phyloP scores from a whole-genome alignment of 2,113 vertebrate species.

The Toxotes chatareus region DNA sequence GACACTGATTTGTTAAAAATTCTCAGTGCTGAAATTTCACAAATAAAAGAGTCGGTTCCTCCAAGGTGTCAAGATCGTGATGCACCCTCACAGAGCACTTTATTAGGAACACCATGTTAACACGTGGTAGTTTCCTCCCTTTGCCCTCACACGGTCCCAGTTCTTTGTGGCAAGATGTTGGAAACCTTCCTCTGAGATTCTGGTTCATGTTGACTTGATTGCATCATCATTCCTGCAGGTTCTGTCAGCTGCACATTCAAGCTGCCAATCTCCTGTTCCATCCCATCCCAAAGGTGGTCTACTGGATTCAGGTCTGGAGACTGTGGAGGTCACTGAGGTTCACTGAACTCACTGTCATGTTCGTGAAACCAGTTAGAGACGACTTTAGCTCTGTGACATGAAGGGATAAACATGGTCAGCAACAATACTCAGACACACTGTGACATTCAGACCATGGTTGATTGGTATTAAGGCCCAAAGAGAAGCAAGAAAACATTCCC shows the following conservation, averaged over 20 bases:
- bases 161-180: too few species aligned
- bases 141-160: too few species aligned
- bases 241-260: neutral
- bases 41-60: neutral
- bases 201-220: neutral
- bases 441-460: neutral
- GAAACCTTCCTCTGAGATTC: neutral
- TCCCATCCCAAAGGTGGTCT: neutral
- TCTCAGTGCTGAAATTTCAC: constrained; percentile 1
- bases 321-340: neutral
- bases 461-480: neutral
- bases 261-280: neutral
- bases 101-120: neutral
- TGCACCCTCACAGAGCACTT: neutral
- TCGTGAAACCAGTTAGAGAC: neutral
- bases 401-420: neutral
- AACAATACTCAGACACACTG: neutral
- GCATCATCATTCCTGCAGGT: neutral
- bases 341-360: too few species aligned
- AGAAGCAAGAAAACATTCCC: neutral
- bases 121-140: neutral
- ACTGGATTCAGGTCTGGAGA: too few species aligned
- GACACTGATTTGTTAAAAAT: neutral
- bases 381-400: neutral
- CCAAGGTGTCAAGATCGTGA: neutral